phyloP scores from a whole-genome alignment of 1,140 invertebrate genomes.

The Phymorhynchus buccinoides region DNA sequence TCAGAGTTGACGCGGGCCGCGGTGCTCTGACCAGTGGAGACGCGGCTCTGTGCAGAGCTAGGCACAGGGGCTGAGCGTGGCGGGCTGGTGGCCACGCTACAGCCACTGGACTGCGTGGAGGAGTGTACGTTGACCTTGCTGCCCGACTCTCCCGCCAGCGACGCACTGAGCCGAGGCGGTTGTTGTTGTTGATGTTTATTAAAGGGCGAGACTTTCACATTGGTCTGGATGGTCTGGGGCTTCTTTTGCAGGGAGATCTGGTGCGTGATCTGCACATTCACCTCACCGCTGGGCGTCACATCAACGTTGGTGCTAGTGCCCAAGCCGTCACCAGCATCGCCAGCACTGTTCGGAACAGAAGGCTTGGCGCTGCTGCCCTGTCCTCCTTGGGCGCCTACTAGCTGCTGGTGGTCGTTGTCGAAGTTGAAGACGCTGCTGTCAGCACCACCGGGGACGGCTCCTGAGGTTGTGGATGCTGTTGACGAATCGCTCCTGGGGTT shows the following conservation, averaged over 20 bases:
- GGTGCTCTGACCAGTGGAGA: constrained; percentile 77
- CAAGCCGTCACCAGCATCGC: constrained; percentile 31
- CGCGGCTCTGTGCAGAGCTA: neutral
- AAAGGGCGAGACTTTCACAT: constrained; percentile 88
- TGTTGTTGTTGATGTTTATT: neutral
- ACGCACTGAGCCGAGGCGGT: no score
- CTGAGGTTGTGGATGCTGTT: neutral
- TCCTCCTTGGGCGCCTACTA: neutral
- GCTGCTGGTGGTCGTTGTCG: constrained; percentile 53
- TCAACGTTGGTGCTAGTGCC: constrained; percentile 37
- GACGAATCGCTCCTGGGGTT: constrained; percentile 39
- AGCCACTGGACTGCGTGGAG: constrained; percentile 77
- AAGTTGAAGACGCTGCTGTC: constrained; percentile 53
- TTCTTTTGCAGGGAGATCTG: constrained; percentile 88
- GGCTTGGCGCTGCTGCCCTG: neutral
- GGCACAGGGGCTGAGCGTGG: constrained; percentile 69
- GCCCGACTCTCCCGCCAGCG: neutral
- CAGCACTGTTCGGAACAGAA: neutral
- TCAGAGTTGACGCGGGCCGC: constrained; percentile 80
- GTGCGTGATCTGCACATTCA: constrained; percentile 92
- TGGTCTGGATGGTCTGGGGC: constrained; percentile 91
- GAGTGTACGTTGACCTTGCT: neutral
- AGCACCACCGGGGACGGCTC: constrained; percentile 24
- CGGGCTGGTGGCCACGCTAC: constrained; percentile 81
- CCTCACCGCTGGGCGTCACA: constrained; percentile 66